Conservation (phyloP, 2,113 vertebrate genomes). For the Emberiza fucata region DNA sequence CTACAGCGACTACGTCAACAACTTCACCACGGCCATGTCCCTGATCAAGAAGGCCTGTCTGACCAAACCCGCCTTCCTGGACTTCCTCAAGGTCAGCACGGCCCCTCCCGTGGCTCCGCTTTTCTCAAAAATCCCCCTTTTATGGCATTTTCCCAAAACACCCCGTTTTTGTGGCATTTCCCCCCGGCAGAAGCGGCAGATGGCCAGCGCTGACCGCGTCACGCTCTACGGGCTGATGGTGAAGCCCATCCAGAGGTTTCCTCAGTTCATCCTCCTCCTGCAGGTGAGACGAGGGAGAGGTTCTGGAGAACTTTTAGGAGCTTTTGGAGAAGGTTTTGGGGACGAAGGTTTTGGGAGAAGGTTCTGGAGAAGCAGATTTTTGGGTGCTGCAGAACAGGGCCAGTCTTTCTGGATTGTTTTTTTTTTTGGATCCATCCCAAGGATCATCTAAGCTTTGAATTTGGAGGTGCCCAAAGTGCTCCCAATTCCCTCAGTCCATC, state of each 20-base stretch:
- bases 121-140: not conserved
- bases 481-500: too few species aligned
- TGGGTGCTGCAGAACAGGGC: too few species aligned
- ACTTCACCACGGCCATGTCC: conserved; percentile 95
- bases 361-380: not conserved
- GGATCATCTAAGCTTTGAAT: too few species aligned
- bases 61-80: conserved; percentile 92
- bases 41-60: conserved; percentile 95
- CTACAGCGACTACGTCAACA: conserved; percentile 97
- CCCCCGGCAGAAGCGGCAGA: conserved; percentile 84
- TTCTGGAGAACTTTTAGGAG: rapidly evolving
- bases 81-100: conserved; percentile 89
- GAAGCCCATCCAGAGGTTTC: conserved; percentile 95
- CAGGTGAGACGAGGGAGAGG: conserved; percentile 73
- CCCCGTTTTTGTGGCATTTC: not conserved
- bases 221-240: conserved; percentile 96
- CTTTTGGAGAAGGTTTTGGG: not conserved
- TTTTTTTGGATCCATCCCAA: not conserved
- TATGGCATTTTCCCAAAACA: not conserved
- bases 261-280: conserved; percentile 94
- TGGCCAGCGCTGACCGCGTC: conserved; percentile 87
- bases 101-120: rapidly evolving
- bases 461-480: too few species aligned
- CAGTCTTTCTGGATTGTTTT: too few species aligned
- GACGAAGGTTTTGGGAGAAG: not conserved